A percentile compares a stretch with the other conserved stretches of the same genome.
Evolutionary conservation across 2,797 vertebrate genomes (phyloP).

Genomic region (Ctenochaetus hawaiiensis): DNA sequence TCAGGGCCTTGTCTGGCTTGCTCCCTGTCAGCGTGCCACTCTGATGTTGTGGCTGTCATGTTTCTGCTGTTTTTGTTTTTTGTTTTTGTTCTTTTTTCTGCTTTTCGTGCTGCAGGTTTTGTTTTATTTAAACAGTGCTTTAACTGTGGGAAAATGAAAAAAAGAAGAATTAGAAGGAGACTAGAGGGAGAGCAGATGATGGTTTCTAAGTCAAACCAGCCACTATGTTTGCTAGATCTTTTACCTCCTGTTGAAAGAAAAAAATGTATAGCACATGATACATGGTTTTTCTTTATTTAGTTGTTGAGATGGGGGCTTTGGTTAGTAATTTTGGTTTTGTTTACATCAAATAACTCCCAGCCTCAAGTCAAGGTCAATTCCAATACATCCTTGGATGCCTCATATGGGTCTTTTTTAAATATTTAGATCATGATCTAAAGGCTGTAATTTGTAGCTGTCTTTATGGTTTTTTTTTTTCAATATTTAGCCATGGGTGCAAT

Average conservation of each 20-base stretch:
- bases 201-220: conserved; percentile 16
- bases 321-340: conserved; percentile 20
- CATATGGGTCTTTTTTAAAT: conserved; percentile 24
- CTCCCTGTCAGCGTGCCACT: conserved; percentile 9
- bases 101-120: conserved; percentile 22
- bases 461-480: conserved; percentile 12
- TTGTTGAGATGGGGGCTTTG: conserved; percentile 26
- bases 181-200: not conserved
- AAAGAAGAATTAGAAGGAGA: not conserved
- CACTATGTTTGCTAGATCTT: conserved; percentile 2
- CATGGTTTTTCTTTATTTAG: conserved; percentile 31
- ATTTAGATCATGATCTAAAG: conserved; percentile 34
- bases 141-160: conserved; percentile 26
- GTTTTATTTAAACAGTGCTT: conserved; percentile 10
- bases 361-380: conserved; percentile 30
- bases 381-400: conserved; percentile 22
- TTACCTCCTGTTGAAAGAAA: conserved; percentile 30
- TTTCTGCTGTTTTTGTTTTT: conserved; percentile 21
- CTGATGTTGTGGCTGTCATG: conserved; percentile 13
- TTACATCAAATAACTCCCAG: conserved; percentile 25
- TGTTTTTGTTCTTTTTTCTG: too few relatives aligned
- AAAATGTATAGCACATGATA: conserved; percentile 10
- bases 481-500: conserved; percentile 15
- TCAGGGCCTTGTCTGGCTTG: conserved; percentile 16
- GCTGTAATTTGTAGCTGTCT: conserved; percentile 30